Evolutionary conservation across 2,113 vertebrate genomes (phyloP), one percentile per base, ranked within the genome.

Genomic region (Cephalopterus ornatus): DNA sequence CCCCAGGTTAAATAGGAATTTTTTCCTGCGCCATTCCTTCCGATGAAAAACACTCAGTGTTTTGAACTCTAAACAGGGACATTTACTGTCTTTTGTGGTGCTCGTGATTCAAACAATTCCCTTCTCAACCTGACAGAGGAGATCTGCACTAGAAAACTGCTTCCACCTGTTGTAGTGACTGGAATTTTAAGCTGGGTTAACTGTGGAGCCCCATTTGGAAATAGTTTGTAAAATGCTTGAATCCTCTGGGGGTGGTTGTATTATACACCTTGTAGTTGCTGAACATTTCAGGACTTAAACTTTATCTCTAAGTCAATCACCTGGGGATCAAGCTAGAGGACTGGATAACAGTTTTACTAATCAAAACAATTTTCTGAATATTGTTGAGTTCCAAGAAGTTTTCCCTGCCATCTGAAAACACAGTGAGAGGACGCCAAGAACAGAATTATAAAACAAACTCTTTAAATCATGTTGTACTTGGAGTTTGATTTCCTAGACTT

Each of bases 121-220:
- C 78, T 94, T 84, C 92, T 93, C 92, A 92, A 89, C 77, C 92
- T 97, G 93, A 94, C 79, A 95, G 85, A 80, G 80, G 58, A 97
- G 89, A 83, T 81, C 92, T 28, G 61, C 49, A 16, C 58, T 62
- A 52, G 85, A 96, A 97, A 98, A 98, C 94, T 89, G 84, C 94
- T 97, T 98, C 94, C 97, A 98, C 98, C 96, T 98, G 97, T 97
- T 97, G 76, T 62, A 89, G 49, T 33, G 77, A 79, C 85, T 94
- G 94, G 94, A 87, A 82, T 98, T 97, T 97, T 97, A 88, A 97
- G 85, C 92, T 96, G 91, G 96, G 96, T 97, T 98, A 97, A 97
- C 95, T 89, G 44, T 82, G 65, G 97, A 97, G 94, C 94, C 93
- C 95, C 96, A 97, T 98, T 98, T 98, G 98, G 98, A 98, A 98